Evolutionary conservation across 30 jellyfish, hydroid and myxozoan species (phyloP).

Genomic region (Sanderia malayensis): DNA sequence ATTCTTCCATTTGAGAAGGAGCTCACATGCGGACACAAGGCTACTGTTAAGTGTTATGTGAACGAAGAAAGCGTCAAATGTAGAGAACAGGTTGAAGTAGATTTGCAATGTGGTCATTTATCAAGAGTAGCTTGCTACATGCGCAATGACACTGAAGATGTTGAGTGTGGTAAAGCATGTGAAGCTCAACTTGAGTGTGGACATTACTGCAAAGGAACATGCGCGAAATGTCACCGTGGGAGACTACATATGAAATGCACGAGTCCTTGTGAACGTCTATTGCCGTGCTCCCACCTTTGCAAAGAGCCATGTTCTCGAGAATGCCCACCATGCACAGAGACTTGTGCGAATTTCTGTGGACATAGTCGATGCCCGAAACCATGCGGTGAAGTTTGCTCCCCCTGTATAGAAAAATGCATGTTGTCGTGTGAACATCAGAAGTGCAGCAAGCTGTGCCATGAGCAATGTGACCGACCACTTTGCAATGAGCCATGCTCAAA

Average conservation of each 20-base stretch:
- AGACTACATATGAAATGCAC: slow-evolving; percentile 7
- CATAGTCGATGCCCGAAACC: slow-evolving; percentile 9
- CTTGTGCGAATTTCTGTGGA: slow-evolving; percentile 12
- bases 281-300: slow-evolving; percentile 16
- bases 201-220: slow-evolving; percentile 5
- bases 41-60: neutral
- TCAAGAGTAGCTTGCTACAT: neutral
- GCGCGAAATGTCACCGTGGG: slow-evolving; percentile 6
- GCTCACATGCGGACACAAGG: slow-evolving; percentile 12
- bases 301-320: slow-evolving; percentile 20
- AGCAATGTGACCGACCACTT: neutral
- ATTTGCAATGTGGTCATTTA: slow-evolving; percentile 17
- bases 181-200: slow-evolving; percentile 3
- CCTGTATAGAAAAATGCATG: slow-evolving; percentile 8
- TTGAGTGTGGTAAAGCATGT: neutral
- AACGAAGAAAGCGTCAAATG: neutral
- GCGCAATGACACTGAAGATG: neutral
- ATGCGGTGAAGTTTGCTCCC: slow-evolving; percentile 18
- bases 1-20: neutral
- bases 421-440: neutral
- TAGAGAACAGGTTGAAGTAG: neutral
- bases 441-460: slow-evolving; percentile 4
- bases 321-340: slow-evolving; percentile 43
- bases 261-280: neutral
- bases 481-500: slow-evolving; percentile 18